These are phyloP conservation scores for Acropora yongei DNA, from an alignment of 64 coral and sea anemone genomes.

Conservation along the genomic window DNA sequence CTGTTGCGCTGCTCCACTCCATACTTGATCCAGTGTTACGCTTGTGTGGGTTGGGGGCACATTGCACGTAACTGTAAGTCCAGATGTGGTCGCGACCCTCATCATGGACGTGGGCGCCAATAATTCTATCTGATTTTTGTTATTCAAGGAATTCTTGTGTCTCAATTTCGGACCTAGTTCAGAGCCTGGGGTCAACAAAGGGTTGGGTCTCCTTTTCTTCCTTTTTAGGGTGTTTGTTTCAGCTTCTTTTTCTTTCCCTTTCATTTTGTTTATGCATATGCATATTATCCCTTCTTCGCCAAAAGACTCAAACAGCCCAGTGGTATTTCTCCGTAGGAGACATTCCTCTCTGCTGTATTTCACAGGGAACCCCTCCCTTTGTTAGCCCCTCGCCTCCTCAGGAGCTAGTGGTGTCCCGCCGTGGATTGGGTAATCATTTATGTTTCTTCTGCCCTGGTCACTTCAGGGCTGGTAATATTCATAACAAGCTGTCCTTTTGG, in stretches of 20 bases:
- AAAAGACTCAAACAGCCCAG: background rate
- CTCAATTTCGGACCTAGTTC: constrained; percentile 10
- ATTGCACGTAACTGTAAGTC: constrained; percentile 7
- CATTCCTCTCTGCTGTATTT: background rate
- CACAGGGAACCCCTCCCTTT: no score
- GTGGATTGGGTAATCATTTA: background rate
- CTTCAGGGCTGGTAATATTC: no score
- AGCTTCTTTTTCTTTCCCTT: background rate
- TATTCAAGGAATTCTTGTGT: background rate
- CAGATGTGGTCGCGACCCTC: background rate
- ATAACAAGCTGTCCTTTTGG: no score
- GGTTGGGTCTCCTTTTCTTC: background rate
- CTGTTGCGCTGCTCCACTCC: background rate
- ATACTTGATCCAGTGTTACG: constrained; percentile 4
- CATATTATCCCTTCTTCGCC: background rate
- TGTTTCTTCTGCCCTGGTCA: no score
- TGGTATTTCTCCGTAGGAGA: background rate
- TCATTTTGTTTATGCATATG: background rate
- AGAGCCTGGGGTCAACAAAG: constrained; percentile 22
- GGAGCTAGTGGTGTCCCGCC: background rate
- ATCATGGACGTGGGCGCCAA: background rate
- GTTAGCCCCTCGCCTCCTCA: no score
- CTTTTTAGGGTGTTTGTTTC: constrained; percentile 4
- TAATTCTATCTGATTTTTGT: background rate
- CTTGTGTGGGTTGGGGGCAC: background rate